Conservation (phyloP, 2,888 invertebrate species). For the Cactoblastis cactorum region DNA sequence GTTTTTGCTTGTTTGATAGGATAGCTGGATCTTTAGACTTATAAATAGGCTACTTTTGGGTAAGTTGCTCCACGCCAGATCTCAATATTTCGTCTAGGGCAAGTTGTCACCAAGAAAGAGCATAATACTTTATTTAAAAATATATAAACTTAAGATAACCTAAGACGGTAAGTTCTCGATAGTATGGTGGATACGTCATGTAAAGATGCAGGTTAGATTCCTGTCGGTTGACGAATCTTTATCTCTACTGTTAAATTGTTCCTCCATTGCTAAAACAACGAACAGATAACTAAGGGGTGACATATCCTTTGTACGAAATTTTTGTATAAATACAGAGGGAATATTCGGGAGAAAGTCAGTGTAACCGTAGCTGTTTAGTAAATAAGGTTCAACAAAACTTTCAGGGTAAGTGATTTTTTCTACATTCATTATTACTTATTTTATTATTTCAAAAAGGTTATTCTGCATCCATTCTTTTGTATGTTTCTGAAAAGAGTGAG, state of each 20-base stretch:
- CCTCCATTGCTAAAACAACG: slow-evolving; percentile 51
- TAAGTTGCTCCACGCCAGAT: too few species aligned
- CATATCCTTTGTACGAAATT: slow-evolving; percentile 22
- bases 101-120: too few species aligned
- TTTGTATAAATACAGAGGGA: slow-evolving; percentile 48
- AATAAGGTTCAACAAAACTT: slow-evolving; percentile 18
- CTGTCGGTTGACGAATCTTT: slow-evolving; percentile 55
- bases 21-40: too few species aligned
- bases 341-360: slow-evolving; percentile 36
- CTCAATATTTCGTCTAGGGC: too few species aligned
- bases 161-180: neutral
- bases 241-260: slow-evolving; percentile 24
- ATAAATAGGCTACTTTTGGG: too few species aligned
- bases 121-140: too few species aligned
- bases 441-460: too few species aligned
- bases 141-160: too few species aligned
- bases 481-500: too few species aligned
- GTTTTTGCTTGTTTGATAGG: too few species aligned
- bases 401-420: slow-evolving; percentile 38
- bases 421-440: neutral
- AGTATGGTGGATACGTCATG: neutral
- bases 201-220: slow-evolving; percentile 34
- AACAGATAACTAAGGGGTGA: slow-evolving; percentile 43
- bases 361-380: slow-evolving; percentile 24
- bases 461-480: too few species aligned